These are phyloP conservation scores for Aricia agestis DNA, from an alignment of 1,140 invertebrate genomes.

Conservation along the genomic window DNA sequence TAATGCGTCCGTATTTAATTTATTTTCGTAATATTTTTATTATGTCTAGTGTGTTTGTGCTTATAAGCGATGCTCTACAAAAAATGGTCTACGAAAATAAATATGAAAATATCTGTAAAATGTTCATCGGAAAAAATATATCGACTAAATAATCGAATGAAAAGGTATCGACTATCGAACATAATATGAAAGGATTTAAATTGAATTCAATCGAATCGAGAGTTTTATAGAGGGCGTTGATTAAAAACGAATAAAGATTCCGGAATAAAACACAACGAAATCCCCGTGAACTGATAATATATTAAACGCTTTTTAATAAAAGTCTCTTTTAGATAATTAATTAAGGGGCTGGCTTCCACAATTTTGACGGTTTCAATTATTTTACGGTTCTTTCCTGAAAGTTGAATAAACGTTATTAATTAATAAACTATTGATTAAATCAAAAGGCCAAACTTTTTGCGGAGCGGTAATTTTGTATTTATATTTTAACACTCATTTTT, in stretches of 20 bases:
- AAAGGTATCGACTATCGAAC: not conserved
- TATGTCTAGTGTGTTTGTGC: too few relatives aligned
- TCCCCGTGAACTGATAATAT: not conserved
- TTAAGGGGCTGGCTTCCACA: not conserved
- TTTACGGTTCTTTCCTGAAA: not conserved
- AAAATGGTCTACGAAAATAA: too few relatives aligned
- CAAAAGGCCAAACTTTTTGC: not conserved
- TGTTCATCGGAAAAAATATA: not conserved
- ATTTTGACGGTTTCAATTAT: slow-evolving; percentile 3
- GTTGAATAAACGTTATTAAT: not conserved
- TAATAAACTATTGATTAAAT: slow-evolving; percentile 1
- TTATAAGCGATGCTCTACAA: too few relatives aligned
- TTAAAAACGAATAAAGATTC: not conserved
- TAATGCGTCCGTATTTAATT: too few relatives aligned
- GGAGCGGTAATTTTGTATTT: not conserved
- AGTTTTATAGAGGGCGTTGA: slow-evolving; percentile 2
- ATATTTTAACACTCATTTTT: not conserved
- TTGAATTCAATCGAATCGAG: not conserved
- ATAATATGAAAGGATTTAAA: not conserved
- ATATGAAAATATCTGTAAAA: not conserved
- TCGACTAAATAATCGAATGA: not conserved
- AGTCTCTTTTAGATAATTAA: slow-evolving; percentile 1
- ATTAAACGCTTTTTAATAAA: slow-evolving; percentile 4
- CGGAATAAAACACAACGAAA: not conserved
- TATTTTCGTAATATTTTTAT: too few relatives aligned